A percentile compares a stretch with the other conserved stretches of the same genome.
phyloP scores from a whole-genome alignment of 2,113 vertebrate species.

The Xiphorhynchus elegans region DNA sequence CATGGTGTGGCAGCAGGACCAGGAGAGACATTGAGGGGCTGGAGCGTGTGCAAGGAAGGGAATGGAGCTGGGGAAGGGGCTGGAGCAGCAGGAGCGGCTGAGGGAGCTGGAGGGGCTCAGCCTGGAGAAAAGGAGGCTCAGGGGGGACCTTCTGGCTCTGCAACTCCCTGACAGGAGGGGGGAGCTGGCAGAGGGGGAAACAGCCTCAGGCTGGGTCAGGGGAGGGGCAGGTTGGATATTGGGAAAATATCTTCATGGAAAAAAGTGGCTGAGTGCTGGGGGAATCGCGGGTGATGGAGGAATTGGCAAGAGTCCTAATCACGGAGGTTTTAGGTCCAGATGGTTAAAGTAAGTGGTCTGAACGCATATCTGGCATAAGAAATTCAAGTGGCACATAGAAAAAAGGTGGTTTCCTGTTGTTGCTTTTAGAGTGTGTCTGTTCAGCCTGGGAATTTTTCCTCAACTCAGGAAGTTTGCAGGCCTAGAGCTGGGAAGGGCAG shows the following conservation, averaged over 20 bases:
- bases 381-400: background rate
- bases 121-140: background rate
- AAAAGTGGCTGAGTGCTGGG: background rate
- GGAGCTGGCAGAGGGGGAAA: background rate
- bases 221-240: background rate
- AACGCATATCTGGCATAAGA: background rate
- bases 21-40: background rate
- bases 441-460: background rate
- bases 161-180: background rate
- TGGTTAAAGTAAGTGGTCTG: background rate
- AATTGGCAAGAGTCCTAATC: background rate
- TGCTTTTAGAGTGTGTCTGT: background rate
- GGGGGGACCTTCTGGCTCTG: background rate
- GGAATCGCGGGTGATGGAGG: rapidly evolving
- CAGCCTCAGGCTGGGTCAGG: background rate
- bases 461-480: rapidly evolving
- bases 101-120: background rate
- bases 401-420: background rate
- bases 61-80: background rate
- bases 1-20: background rate
- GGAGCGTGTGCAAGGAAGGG: background rate
- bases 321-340: background rate
- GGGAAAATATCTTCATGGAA: background rate
- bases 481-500: background rate
- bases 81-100: background rate